Percentiles rank a stretch among this genome's conserved stretches.
phyloP scores from a whole-genome alignment of 2,113 vertebrate species.

The Corapipo altera region DNA sequence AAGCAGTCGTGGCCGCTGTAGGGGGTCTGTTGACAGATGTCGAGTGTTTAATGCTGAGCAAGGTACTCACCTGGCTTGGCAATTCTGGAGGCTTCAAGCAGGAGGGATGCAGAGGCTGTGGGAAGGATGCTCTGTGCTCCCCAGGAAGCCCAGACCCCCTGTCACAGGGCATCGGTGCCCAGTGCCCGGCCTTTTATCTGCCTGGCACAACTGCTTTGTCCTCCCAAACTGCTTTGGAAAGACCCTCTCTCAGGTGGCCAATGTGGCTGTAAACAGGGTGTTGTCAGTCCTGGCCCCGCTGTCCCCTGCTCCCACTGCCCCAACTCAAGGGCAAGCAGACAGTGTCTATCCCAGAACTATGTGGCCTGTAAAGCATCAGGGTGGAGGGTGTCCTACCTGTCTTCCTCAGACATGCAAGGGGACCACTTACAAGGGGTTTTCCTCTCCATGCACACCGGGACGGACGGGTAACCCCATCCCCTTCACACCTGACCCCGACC shows the following conservation, averaged over 20 bases:
- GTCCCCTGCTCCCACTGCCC: background rate
- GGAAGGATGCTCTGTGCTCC: background rate
- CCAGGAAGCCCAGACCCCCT: background rate
- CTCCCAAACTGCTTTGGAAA: background rate
- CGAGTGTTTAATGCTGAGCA: background rate
- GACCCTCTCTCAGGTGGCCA: background rate
- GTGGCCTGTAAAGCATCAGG: fast-evolving
- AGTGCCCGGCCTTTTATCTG: background rate
- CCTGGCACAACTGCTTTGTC: fast-evolving
- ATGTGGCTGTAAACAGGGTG: fast-evolving
- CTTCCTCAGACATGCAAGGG: background rate
- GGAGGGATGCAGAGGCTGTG: background rate
- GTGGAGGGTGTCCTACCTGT: background rate
- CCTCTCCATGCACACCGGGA: background rate
- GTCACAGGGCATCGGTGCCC: background rate
- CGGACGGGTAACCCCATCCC: background rate
- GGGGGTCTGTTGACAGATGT: slow-evolving; percentile 20
- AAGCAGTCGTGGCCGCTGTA: background rate
- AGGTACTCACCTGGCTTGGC: background rate
- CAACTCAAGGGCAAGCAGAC: fast-evolving
- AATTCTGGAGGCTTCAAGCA: background rate
- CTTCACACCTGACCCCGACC: background rate
- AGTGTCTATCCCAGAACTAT: fast-evolving
- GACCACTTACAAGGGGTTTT: background rate
- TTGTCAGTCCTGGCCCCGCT: background rate